phyloP scores from a whole-genome alignment of 2,113 vertebrate species.

The Plestiodon gilberti region DNA sequence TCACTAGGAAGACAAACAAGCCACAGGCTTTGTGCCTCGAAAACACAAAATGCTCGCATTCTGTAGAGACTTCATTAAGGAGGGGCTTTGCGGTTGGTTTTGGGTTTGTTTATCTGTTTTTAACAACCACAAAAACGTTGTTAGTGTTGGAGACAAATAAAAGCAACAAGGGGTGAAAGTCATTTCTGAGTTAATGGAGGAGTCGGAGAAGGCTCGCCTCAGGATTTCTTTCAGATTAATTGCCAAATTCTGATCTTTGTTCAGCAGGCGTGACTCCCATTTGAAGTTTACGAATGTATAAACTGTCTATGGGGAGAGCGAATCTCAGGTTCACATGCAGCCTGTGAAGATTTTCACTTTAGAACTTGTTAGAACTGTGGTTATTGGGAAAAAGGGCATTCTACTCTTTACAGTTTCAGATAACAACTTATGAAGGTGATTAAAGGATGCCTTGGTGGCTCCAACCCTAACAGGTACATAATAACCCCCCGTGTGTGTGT shows the following conservation, averaged over 20 bases:
- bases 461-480: background rate
- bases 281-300: background rate
- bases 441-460: background rate
- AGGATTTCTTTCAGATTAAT: conserved; percentile 53
- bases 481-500: background rate
- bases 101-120: conserved; percentile 34
- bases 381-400: background rate
- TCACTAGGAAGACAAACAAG: background rate
- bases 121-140: conserved; percentile 34
- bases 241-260: conserved; percentile 49
- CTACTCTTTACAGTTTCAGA: background rate
- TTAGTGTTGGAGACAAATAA: conserved; percentile 58
- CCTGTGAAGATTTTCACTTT: background rate
- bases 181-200: conserved; percentile 57
- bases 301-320: background rate
- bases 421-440: background rate
- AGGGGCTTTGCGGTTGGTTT: conserved; percentile 3
- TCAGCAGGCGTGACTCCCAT: conserved; percentile 20
- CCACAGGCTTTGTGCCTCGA: background rate
- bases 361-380: background rate
- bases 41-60: conserved; percentile 6
- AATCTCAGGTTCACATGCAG: background rate
- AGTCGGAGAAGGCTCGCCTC: conserved; percentile 44
- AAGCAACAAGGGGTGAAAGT: conserved; percentile 29
- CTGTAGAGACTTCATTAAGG: background rate